A percentile compares a stretch with the other conserved stretches of the same genome.
Conservation (phyloP, 2,797 vertebrate genomes). For the Brotula barbata region DNA sequence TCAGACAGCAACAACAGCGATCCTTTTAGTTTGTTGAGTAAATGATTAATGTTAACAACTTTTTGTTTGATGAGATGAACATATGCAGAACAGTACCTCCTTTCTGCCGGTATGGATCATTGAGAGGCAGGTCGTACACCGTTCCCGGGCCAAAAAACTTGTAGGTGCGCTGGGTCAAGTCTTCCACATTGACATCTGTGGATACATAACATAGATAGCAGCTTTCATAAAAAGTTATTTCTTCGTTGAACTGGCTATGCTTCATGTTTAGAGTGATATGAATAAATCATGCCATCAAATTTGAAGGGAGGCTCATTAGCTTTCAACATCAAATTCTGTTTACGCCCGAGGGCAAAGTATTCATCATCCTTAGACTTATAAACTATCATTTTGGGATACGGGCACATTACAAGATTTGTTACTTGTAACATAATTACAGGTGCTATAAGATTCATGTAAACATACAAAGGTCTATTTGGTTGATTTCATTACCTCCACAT, state of each 20-base stretch:
- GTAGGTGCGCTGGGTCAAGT: conserved; percentile 65
- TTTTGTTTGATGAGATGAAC: conserved; percentile 1
- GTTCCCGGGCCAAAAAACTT: conserved; percentile 72
- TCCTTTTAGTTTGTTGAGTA: conserved; percentile 7
- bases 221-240: too few relatives aligned
- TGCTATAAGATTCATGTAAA: neutral
- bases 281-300: too few relatives aligned
- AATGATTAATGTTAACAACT: conserved; percentile 23
- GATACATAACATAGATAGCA: conserved; percentile 15
- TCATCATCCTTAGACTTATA: too few relatives aligned
- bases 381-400: too few relatives aligned
- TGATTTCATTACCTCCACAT: conserved; percentile 64
- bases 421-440: neutral
- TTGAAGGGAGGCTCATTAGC: too few relatives aligned
- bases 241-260: too few relatives aligned
- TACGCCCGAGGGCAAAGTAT: too few relatives aligned
- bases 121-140: conserved; percentile 73
- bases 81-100: conserved; percentile 52
- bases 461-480: neutral
- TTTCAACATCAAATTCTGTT: too few relatives aligned
- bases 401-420: too few relatives aligned
- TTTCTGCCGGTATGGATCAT: conserved; percentile 70
- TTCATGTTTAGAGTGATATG: too few relatives aligned
- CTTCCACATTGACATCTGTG: conserved; percentile 65
- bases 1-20: conserved; percentile 31